These are phyloP conservation scores for Drosophila melanogaster DNA, from an alignment of 1,140 invertebrate species.

Conservation along the genomic window DNA sequence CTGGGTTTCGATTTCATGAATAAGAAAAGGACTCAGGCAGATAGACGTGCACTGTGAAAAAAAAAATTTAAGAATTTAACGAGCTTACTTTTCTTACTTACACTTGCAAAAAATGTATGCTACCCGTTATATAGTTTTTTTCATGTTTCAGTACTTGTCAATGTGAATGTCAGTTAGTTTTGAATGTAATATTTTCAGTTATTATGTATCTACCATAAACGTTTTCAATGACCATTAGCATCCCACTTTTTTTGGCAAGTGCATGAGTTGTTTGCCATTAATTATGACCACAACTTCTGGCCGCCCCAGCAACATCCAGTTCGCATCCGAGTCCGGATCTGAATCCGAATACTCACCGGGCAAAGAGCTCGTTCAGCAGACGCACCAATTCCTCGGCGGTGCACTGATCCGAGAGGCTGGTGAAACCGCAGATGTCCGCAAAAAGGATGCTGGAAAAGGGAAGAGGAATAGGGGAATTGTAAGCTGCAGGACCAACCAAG, in stretches of 20 bases:
- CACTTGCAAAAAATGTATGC: background rate
- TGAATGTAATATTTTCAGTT: too few relatives aligned
- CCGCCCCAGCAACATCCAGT: conserved; percentile 1
- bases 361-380: conserved; percentile 97
- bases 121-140: too few relatives aligned
- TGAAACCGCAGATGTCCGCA: conserved; percentile 99
- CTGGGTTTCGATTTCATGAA: conserved; percentile 42
- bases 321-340: too few relatives aligned
- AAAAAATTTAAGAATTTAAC: background rate
- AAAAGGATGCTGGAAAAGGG: conserved; percentile 95
- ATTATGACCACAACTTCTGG: conserved; percentile 26
- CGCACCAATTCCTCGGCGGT: conserved; percentile 97
- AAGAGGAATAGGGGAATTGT: conserved; percentile 67
- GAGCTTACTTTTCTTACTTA: background rate
- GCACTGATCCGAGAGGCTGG: conserved; percentile 96
- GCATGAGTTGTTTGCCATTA: conserved; percentile 51
- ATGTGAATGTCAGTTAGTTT: too few relatives aligned
- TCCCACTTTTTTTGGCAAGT: conserved; percentile 8
- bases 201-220: too few relatives aligned
- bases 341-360: conserved; percentile 87
- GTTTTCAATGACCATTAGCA: too few relatives aligned
- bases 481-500: background rate
- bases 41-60: conserved; percentile 14
- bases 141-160: too few relatives aligned
- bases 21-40: conserved; percentile 26